These are phyloP conservation scores for Cheilosia vulpina DNA, from an alignment of 2,888 invertebrate species.

Conservation along the genomic window DNA sequence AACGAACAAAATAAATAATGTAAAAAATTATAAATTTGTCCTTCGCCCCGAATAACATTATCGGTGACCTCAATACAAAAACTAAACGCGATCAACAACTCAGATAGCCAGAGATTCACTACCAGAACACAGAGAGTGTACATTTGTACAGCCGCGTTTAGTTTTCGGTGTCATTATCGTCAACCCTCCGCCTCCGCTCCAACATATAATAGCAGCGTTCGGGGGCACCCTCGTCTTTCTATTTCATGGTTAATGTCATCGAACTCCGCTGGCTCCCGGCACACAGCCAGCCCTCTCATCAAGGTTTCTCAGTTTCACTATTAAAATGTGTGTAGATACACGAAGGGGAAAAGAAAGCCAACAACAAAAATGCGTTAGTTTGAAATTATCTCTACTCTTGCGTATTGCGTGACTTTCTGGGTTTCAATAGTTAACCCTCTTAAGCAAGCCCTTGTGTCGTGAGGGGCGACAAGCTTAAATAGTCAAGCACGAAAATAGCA, in stretches of 20 bases:
- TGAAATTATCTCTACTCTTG: background rate
- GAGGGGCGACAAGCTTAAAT: background rate
- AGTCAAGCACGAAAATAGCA: conserved; percentile 43
- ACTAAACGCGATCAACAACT: conserved; percentile 25
- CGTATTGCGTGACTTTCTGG: conserved; percentile 26
- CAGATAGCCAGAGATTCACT: conserved; percentile 3
- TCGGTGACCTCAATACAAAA: conserved; percentile 53
- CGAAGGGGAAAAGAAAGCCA: background rate
- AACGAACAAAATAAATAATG: conserved; percentile 28
- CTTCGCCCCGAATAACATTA: conserved; percentile 43
- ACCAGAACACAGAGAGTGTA: background rate
- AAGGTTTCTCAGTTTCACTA: conserved; percentile 16
- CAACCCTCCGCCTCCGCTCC: background rate
- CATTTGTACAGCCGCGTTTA: background rate
- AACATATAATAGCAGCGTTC: background rate
- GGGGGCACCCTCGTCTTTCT: background rate
- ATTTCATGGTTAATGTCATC: conserved; percentile 38
- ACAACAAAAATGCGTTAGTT: conserved; percentile 29
- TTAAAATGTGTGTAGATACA: conserved; percentile 12
- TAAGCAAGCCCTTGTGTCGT: conserved; percentile 6
- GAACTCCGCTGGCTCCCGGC: conserved; percentile 35
- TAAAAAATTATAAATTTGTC: conserved; percentile 42
- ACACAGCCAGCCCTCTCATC: conserved; percentile 24
- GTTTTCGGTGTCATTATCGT: background rate
- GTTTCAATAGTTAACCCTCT: conserved; percentile 30